These are phyloP conservation scores for Condylostylus longicornis DNA, from an alignment of 1,140 invertebrate genomes.

Conservation along the genomic window DNA sequence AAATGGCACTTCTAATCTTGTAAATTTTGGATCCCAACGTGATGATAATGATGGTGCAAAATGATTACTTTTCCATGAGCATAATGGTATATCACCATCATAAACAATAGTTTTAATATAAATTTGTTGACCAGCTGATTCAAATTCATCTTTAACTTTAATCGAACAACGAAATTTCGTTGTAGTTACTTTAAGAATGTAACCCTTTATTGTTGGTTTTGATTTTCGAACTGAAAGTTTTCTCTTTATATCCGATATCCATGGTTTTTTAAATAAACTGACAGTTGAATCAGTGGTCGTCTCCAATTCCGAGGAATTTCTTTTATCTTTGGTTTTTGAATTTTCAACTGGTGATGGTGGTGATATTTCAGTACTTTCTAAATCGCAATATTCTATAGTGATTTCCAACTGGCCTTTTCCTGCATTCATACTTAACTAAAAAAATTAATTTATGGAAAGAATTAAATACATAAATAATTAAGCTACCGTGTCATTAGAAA, in stretches of 20 bases:
- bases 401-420: too few relatives aligned
- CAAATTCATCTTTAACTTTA: conserved; percentile 29
- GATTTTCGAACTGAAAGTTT: too few relatives aligned
- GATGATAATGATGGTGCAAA: conserved; percentile 52
- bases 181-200: conserved; percentile 18
- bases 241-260: conserved; percentile 18
- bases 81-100: conserved; percentile 48
- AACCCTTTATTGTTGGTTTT: conserved; percentile 15
- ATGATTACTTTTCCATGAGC: conserved; percentile 58
- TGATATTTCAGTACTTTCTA: too few relatives aligned
- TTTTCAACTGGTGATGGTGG: too few relatives aligned
- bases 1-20: conserved; percentile 23
- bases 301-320: too few relatives aligned
- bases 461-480: too few relatives aligned
- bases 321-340: not conserved
- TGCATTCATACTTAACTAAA: too few relatives aligned
- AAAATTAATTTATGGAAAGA: too few relatives aligned
- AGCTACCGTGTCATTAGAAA: too few relatives aligned
- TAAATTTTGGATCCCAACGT: conserved; percentile 39
- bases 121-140: conserved; percentile 31
- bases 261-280: conserved; percentile 8
- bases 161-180: conserved; percentile 27
- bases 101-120: conserved; percentile 61
- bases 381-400: too few relatives aligned
- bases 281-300: too few relatives aligned